Percentiles rank a stretch among this genome's conserved stretches.
phyloP scores from a whole-genome alignment of 2,797 vertebrate genomes.

The Salarias fasciatus region DNA sequence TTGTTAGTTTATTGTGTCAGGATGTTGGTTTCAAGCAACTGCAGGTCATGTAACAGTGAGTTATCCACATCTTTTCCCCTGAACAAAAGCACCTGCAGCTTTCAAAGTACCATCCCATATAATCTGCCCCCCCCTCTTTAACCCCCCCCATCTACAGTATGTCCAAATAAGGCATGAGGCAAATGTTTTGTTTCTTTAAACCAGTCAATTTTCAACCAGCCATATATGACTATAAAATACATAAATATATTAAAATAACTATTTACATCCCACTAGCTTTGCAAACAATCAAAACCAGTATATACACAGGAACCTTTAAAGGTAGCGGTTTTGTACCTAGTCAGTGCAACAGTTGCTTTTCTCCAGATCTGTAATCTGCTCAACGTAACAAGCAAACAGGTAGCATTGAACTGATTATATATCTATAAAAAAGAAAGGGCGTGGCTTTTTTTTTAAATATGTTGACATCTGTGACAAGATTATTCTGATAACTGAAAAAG shows the following conservation, averaged over 20 bases:
- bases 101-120: conserved; percentile 28
- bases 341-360: conserved; percentile 65
- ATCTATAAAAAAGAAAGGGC: not conserved
- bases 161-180: conserved; percentile 73
- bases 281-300: conserved; percentile 64
- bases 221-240: conserved; percentile 73
- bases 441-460: not conserved
- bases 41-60: conserved; percentile 29
- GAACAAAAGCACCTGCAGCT: conserved; percentile 37
- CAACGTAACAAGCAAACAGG: conserved; percentile 29
- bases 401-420: not conserved
- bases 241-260: conserved; percentile 80
- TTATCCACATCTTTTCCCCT: not conserved
- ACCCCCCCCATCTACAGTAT: conserved; percentile 40
- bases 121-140: too few relatives aligned
- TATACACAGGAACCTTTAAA: conserved; percentile 60
- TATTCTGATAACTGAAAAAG: not conserved
- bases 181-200: conserved; percentile 58
- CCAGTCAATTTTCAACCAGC: conserved; percentile 57
- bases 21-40: conserved; percentile 46
- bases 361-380: conserved; percentile 12
- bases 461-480: conserved; percentile 4
- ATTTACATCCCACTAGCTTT: conserved; percentile 74
- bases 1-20: conserved; percentile 50
- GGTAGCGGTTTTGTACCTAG: conserved; percentile 35